Evolutionary conservation across 2,888 invertebrate genomes (phyloP).

Genomic region (Lottia scabra): DNA sequence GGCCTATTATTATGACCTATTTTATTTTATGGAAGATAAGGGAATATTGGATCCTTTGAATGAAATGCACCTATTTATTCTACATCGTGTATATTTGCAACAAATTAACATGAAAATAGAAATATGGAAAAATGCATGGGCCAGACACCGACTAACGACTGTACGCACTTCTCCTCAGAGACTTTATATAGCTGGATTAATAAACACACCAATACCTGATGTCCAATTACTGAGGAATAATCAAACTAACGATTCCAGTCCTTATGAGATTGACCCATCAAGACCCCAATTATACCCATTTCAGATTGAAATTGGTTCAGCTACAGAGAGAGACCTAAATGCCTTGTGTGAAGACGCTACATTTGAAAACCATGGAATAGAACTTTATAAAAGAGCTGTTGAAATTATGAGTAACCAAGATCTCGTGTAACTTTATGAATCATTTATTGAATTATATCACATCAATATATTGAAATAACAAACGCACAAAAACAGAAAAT

Average conservation of each 20-base stretch:
- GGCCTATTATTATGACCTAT: not conserved
- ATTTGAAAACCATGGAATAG: not conserved
- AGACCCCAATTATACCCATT: not conserved
- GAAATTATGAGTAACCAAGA: not conserved
- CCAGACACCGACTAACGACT: not conserved
- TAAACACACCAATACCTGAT: not conserved
- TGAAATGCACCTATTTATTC: not conserved
- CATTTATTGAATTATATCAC: too few relatives aligned
- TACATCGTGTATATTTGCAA: not conserved
- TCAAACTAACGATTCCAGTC: too few relatives aligned
- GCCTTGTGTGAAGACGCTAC: not conserved
- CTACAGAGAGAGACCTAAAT: not conserved
- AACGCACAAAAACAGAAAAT: too few relatives aligned
- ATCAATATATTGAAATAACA: too few relatives aligned
- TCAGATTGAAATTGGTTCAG: not conserved
- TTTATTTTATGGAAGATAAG: not conserved
- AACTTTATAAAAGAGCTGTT: not conserved
- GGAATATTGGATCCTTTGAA: not conserved
- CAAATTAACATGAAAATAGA: not conserved
- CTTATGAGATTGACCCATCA: not conserved
- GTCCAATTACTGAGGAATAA: too few relatives aligned
- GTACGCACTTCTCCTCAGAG: not conserved
- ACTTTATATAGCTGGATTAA: not conserved
- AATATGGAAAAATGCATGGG: not conserved
- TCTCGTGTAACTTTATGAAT: too few relatives aligned